A percentile compares a stretch with the other conserved stretches of the same genome.
Evolutionary conservation across 2,113 vertebrate genomes (phyloP).

Genomic region (Poecilia latipinna): DNA sequence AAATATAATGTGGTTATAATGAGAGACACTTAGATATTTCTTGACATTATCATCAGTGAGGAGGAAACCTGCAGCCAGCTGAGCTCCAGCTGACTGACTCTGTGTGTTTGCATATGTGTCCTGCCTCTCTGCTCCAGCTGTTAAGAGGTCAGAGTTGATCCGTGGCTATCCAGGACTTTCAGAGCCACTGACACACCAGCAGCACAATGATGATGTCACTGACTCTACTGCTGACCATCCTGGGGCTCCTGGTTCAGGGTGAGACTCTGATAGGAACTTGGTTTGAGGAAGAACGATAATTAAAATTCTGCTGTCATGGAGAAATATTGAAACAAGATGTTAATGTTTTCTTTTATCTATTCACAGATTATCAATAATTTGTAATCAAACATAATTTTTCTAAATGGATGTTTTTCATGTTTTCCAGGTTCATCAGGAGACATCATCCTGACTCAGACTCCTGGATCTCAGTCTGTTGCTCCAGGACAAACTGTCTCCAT

Average conservation of each 20-base stretch:
- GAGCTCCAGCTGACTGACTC: no score
- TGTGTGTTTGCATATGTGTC: no score
- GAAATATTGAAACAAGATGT: background rate
- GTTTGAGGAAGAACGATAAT: conserved; percentile 10
- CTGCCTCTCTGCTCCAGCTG: no score
- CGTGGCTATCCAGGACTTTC: no score
- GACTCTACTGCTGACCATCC: conserved; percentile 11
- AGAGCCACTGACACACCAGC: background rate
- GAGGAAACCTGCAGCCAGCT: no score
- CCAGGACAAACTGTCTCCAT: conserved; percentile 6
- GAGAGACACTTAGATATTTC: no score
- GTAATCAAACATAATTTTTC: background rate
- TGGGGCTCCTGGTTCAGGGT: conserved; percentile 9
- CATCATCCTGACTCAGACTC: conserved; percentile 4
- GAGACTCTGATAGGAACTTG: conserved; percentile 13
- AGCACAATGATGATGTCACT: conserved; percentile 17
- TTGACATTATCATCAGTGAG: no score
- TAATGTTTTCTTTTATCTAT: background rate
- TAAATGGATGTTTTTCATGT: background rate
- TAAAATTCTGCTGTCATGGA: background rate
- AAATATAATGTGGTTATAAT: no score
- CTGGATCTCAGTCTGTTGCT: conserved; percentile 8
- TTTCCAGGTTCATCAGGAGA: conserved; percentile 22
- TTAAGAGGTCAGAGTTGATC: no score
- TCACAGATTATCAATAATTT: background rate